These are phyloP conservation scores for Varanus komodoensis DNA, from an alignment of 2,113 vertebrate species.

Conservation along the genomic window DNA sequence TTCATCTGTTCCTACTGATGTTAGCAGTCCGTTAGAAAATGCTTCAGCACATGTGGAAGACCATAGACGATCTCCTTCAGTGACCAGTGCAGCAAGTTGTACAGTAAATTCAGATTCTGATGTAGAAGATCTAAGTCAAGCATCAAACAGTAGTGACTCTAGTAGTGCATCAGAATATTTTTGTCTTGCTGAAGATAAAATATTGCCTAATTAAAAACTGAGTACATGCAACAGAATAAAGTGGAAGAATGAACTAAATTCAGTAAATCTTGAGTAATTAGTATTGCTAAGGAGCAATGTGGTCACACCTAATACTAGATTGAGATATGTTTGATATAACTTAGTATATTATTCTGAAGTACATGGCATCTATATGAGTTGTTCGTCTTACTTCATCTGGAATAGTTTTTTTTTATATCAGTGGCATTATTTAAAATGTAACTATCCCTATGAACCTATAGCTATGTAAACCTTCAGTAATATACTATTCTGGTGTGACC, in stretches of 20 bases:
- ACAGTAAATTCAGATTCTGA: constrained; percentile 45
- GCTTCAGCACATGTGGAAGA: constrained; percentile 16
- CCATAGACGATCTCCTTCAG: background rate
- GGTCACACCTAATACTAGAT: background rate
- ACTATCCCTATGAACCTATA: background rate
- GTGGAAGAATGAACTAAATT: background rate
- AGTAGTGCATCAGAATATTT: constrained; percentile 47
- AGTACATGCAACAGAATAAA: constrained; percentile 10
- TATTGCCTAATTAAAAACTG: background rate
- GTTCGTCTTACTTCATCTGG: background rate
- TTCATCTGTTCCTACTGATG: constrained; percentile 11
- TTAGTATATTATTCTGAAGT: constrained; percentile 3
- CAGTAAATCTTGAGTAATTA: background rate
- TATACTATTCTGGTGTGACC: background rate
- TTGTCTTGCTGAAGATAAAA: constrained; percentile 49
- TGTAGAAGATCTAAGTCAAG: constrained; percentile 44
- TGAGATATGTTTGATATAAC: background rate
- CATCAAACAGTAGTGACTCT: constrained; percentile 5
- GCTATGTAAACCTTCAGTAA: background rate
- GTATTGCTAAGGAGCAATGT: background rate
- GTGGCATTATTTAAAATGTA: background rate
- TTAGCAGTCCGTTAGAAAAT: background rate
- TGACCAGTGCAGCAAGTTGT: background rate
- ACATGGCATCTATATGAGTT: background rate
- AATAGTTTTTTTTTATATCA: background rate